Percentiles rank a stretch among this genome's conserved stretches.
These are phyloP conservation scores for Tetheella fluctuosa DNA, from an alignment of 2,888 invertebrate species.

Conservation along the genomic window DNA sequence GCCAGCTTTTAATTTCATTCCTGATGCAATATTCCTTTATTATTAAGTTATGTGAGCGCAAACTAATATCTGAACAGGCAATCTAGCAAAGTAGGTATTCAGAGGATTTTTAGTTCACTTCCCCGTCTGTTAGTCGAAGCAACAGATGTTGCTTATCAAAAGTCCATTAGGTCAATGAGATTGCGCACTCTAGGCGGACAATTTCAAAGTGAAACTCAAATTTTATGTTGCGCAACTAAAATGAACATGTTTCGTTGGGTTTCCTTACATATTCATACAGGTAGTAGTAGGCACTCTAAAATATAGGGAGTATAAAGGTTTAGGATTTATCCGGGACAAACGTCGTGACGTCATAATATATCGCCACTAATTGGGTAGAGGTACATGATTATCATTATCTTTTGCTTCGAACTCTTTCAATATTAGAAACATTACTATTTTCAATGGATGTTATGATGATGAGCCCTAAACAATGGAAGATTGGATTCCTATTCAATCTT, in stretches of 20 bases:
- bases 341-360: too few species aligned
- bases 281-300: too few species aligned
- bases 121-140: neutral
- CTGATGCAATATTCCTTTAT: conserved; percentile 3
- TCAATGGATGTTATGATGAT: too few species aligned
- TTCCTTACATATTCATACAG: neutral
- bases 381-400: too few species aligned
- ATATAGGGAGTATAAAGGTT: too few species aligned
- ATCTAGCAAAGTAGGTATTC: conserved; percentile 4
- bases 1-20: conserved; percentile 1
- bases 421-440: too few species aligned
- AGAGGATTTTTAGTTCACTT: neutral
- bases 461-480: too few species aligned
- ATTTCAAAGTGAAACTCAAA: conserved; percentile 6
- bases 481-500: too few species aligned
- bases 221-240: conserved; percentile 2
- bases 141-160: conserved; percentile 2
- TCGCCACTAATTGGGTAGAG: too few species aligned
- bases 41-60: neutral
- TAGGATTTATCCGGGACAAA: too few species aligned
- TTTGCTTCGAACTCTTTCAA: too few species aligned
- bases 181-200: conserved; percentile 7
- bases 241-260: conserved; percentile 9
- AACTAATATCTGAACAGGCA: neutral
- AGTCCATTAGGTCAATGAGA: conserved; percentile 7